phyloP scores from a whole-genome alignment of 2,888 invertebrate genomes.

The Aricia artaxerxes region DNA sequence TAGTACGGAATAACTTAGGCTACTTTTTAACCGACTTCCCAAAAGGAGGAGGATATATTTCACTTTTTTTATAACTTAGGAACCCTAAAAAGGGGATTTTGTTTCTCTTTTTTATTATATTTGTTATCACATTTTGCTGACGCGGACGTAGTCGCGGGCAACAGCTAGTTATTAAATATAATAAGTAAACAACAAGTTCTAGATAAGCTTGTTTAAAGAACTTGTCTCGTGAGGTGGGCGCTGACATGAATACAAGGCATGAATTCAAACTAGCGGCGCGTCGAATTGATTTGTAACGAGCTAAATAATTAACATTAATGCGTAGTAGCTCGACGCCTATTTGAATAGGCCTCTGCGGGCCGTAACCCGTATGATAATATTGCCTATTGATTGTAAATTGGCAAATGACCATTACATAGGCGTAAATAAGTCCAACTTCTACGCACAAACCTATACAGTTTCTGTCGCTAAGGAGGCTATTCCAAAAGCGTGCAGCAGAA shows the following conservation, averaged over 20 bases:
- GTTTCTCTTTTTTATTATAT: too few relatives aligned
- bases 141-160: too few relatives aligned
- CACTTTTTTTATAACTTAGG: too few relatives aligned
- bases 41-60: too few relatives aligned
- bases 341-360: background rate
- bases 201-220: conserved; percentile 1
- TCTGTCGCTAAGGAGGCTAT: too few relatives aligned
- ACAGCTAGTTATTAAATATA: too few relatives aligned
- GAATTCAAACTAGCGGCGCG: conserved; percentile 23
- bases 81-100: too few relatives aligned
- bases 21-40: too few relatives aligned
- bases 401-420: background rate
- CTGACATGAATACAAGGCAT: conserved; percentile 20
- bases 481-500: too few relatives aligned
- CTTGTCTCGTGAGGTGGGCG: conserved; percentile 11
- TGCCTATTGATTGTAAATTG: conserved; percentile 10
- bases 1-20: too few relatives aligned
- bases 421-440: background rate
- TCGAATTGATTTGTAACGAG: conserved; percentile 24
- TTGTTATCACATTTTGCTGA: too few relatives aligned
- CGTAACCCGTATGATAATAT: conserved; percentile 8
- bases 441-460: background rate
- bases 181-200: too few relatives aligned
- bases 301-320: conserved; percentile 23
- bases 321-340: conserved; percentile 19